Base-by-base conservation (phyloP, 2,888 invertebrate genomes). In the Ennomos quercinarius region DNA sequence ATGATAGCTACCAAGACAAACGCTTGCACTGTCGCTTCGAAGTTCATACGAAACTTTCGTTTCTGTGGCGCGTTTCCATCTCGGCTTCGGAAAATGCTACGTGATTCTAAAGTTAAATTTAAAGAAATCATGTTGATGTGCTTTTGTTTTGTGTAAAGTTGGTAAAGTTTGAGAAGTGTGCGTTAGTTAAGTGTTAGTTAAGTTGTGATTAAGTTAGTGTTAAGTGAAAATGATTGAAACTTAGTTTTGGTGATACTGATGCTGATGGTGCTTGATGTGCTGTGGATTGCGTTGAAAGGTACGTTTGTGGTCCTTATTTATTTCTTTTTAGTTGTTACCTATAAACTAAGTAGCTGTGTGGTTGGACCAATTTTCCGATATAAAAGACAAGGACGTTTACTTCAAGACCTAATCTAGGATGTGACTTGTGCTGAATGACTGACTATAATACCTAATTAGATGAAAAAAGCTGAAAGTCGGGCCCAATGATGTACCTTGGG, bases 11-110 rank as follows among this genome's bases (percentile, higher is more conserved):
- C 8, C 52, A 43, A 11, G 35, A 35, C 43, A 39, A 8, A 17
- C 58, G 44, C 52, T 43, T 48, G 58, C 47, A 12, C 11, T 39
- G 52, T 13, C 12, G 35, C 52, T 8, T 35, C 9, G 10, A 35
- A 58, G 34, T 52, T 52, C n/a, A 9, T 36, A 11, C 34, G 27
- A 38, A 39, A 48, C 47, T 48, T 48, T 17, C 38, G 35, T 11
- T 11, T 11, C 9, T 44, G 35, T 11, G 35, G 5, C 17, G 42
- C 42, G 42, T 10, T 42, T 42, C 42, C n/a, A 0, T 40, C n/a
- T 8, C n/a, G 10, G 17, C 1, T 34, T 43, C 10, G 10, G n/a
- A 11, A 43, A 3, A 11, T 27, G 43, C 6, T 43, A 9, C 4
- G 10, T 27, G 27, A 6, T 27, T 27, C 27, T 27, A 27, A 27